A percentile compares a stretch with the other conserved stretches of the same genome.
phyloP scores from a whole-genome alignment of 2,797 vertebrate genomes.

The Hafferia zeledoni region DNA sequence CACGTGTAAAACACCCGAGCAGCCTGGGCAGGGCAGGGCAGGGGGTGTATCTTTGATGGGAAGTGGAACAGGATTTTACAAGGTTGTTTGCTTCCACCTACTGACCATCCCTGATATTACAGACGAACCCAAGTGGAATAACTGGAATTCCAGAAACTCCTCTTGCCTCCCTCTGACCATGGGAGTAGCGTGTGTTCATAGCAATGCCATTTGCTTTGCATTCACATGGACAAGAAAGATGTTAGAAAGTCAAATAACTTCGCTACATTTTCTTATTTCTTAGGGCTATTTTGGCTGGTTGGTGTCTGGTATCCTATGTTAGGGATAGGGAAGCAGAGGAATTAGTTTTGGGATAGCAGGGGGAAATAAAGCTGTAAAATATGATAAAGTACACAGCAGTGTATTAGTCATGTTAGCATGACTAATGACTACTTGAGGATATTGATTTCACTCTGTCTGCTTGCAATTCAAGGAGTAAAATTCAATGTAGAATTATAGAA shows the following conservation, averaged over 20 bases:
- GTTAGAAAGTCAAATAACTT: background rate
- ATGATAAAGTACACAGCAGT: background rate
- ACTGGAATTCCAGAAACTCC: background rate
- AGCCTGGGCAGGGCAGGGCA: background rate
- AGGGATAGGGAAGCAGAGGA: background rate
- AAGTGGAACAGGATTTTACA: background rate
- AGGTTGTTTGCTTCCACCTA: constrained; percentile 77
- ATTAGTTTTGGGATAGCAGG: background rate
- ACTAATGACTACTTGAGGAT: rapidly evolving
- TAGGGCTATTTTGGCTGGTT: rapidly evolving
- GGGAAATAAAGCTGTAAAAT: background rate
- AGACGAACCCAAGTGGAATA: rapidly evolving
- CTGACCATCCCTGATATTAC: constrained; percentile 45
- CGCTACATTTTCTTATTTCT: background rate
- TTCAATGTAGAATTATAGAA: background rate
- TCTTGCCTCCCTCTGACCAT: background rate
- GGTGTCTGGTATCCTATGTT: background rate
- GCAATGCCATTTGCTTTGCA: background rate
- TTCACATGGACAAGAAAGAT: rapidly evolving
- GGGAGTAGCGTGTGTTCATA: rapidly evolving
- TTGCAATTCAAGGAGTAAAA: background rate
- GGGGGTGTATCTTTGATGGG: background rate
- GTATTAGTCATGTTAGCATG: background rate
- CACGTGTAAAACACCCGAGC: background rate
- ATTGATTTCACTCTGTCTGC: background rate